Evolutionary conservation across 2,888 invertebrate genomes (phyloP).

Genomic region (Trissonchulus latispiculum): DNA sequence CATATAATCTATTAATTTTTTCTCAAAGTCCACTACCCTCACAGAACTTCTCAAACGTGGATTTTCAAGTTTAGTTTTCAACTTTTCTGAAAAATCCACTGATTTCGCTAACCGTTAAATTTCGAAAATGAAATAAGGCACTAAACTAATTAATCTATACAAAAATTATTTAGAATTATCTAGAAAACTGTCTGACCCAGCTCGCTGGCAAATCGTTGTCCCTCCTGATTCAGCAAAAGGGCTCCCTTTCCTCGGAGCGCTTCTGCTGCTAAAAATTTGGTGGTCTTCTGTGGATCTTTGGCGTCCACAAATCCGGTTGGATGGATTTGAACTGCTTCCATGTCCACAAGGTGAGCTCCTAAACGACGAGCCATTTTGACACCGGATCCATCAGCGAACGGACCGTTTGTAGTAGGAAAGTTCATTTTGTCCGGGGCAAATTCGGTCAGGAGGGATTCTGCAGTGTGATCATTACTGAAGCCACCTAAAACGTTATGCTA

Average conservation of each 20-base stretch:
- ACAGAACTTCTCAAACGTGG: too few relatives aligned
- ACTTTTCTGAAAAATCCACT: too few relatives aligned
- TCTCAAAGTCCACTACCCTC: too few relatives aligned
- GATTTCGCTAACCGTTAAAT: too few relatives aligned
- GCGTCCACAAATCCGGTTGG: slow-evolving; percentile 38
- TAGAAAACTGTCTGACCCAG: slow-evolving; percentile 25
- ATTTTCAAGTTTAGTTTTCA: too few relatives aligned
- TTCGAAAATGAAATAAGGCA: too few relatives aligned
- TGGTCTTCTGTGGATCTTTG: slow-evolving; percentile 34
- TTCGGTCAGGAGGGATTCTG: slow-evolving; percentile 35
- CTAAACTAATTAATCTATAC: too few relatives aligned
- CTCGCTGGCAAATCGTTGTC: slow-evolving; percentile 40
- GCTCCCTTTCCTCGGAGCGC: slow-evolving; percentile 39
- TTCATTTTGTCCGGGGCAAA: slow-evolving; percentile 32
- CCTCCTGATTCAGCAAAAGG: slow-evolving; percentile 34
- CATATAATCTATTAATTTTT: too few relatives aligned
- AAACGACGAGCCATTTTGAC: slow-evolving; percentile 39
- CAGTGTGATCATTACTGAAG: slow-evolving; percentile 35
- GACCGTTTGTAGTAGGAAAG: slow-evolving; percentile 42
- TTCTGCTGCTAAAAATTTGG: slow-evolving; percentile 43
- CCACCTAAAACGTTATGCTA: slow-evolving; percentile 31
- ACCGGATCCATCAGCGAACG: slow-evolving; percentile 35
- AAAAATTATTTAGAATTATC: too few relatives aligned
- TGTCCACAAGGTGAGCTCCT: slow-evolving; percentile 39
- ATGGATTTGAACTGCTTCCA: slow-evolving; percentile 31